phyloP scores from a whole-genome alignment of 2,888 invertebrate species.

The Mamestra brassicae region DNA sequence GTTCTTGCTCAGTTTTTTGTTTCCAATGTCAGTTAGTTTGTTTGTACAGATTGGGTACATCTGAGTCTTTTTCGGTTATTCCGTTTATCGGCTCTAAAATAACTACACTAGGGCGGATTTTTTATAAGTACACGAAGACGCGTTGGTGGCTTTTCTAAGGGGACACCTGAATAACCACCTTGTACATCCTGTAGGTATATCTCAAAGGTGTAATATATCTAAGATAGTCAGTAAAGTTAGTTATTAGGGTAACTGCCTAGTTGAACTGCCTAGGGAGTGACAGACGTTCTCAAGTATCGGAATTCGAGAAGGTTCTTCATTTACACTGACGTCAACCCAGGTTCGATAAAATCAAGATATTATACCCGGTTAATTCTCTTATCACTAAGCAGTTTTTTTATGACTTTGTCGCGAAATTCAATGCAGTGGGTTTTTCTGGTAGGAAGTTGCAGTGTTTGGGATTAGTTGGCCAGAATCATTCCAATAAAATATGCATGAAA shows the following conservation, averaged over 20 bases:
- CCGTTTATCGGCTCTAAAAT: no score
- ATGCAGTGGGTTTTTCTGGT: no score
- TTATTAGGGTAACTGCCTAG: not conserved
- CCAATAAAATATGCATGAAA: not conserved
- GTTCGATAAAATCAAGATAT: not conserved
- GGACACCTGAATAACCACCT: no score
- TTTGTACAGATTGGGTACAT: no score
- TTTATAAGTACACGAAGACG: no score
- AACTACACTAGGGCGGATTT: no score
- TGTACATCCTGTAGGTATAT: not conserved
- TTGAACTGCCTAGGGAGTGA: not conserved
- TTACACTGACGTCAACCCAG: not conserved
- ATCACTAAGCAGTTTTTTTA: not conserved
- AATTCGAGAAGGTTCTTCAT: constrained; percentile 1
- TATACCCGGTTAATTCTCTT: no score
- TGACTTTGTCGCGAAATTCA: no score
- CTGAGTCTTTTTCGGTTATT: no score
- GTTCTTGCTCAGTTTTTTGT: no score
- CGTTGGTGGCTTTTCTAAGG: no score
- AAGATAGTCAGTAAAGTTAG: not conserved
- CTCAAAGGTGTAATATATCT: not conserved
- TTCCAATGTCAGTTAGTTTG: no score
- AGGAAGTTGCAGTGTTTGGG: not conserved
- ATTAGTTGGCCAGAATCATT: not conserved
- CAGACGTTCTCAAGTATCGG: not conserved